Evolutionary conservation across 2,797 vertebrate genomes (phyloP).

Genomic region (Liasis olivaceus): DNA sequence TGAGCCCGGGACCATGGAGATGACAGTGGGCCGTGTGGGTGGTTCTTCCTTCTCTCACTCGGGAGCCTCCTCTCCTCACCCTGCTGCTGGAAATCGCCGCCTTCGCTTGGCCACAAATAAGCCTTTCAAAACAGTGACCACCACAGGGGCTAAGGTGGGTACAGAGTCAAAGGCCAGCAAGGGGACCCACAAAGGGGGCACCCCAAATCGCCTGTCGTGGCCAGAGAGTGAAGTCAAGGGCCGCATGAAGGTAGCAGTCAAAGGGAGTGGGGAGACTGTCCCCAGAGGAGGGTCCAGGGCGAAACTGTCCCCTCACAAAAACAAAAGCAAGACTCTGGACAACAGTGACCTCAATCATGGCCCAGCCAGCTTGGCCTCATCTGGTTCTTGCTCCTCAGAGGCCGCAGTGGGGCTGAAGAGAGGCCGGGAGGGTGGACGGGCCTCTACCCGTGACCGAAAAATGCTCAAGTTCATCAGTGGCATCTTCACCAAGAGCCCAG

Average conservation of each 20-base stretch:
- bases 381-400: constrained; percentile 63
- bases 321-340: constrained; percentile 94
- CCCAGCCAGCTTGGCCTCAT: constrained; percentile 74
- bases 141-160: constrained; percentile 63
- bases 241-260: constrained; percentile 70
- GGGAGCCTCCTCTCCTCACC: constrained; percentile 69
- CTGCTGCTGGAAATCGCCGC: constrained; percentile 67
- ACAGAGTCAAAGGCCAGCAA: constrained; percentile 26
- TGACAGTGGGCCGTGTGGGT: constrained; percentile 39
- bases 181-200: constrained; percentile 47
- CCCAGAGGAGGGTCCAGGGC: constrained; percentile 69
- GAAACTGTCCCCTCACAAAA: constrained; percentile 84
- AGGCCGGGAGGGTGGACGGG: constrained; percentile 73
- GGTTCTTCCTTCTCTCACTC: constrained; percentile 52
- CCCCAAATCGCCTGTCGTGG: constrained; percentile 86
- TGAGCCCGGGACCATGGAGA: constrained; percentile 34
- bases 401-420: constrained; percentile 71
- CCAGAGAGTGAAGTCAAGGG: constrained; percentile 84
- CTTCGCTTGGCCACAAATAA: constrained; percentile 73
- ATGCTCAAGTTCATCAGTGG: constrained; percentile 98
- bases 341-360: constrained; percentile 91
- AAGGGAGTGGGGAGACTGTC: constrained; percentile 81
- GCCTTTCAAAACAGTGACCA: constrained; percentile 68
- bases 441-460: constrained; percentile 89
- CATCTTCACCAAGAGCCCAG: constrained; percentile 92